A percentile compares a stretch with the other conserved stretches of the same genome.
Conservation (phyloP, 2,797 vertebrate species). For the Ptychadena robeensis region DNA sequence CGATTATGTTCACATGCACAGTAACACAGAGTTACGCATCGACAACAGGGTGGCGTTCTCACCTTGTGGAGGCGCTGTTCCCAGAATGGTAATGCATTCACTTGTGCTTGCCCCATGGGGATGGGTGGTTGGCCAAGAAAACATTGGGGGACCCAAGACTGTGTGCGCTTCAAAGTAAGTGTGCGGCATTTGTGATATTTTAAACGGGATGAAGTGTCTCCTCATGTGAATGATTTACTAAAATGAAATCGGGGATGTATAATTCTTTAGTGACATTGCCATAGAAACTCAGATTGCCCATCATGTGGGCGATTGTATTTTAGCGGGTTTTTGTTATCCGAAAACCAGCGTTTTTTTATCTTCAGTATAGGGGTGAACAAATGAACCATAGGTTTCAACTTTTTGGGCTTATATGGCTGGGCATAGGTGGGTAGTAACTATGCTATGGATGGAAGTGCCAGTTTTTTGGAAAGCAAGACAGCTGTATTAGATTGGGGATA, state of each 20-base stretch:
- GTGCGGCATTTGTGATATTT: neutral
- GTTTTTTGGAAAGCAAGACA: neutral
- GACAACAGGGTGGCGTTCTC: conserved; percentile 96
- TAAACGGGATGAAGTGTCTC: neutral
- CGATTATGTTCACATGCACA: conserved; percentile 61
- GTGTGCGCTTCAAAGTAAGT: conserved; percentile 96
- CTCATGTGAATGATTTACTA: neutral
- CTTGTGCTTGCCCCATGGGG: conserved; percentile 93
- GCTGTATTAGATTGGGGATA: too few relatives aligned
- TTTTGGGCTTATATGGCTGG: neutral
- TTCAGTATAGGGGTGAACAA: neutral
- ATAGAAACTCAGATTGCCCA: neutral
- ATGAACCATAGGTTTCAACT: neutral
- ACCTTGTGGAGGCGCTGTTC: conserved; percentile 98
- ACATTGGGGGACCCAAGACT: too few relatives aligned
- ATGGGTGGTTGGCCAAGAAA: too few relatives aligned
- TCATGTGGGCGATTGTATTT: too few relatives aligned
- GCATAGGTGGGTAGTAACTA: too few relatives aligned
- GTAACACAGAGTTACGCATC: conserved; percentile 90
- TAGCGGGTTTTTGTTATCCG: neutral
- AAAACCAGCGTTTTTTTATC: too few relatives aligned
- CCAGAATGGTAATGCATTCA: conserved; percentile 87
- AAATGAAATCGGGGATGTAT: neutral
- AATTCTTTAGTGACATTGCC: neutral
- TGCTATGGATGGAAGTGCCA: neutral